A percentile compares a stretch with the other conserved stretches of the same genome.
phyloP scores from a whole-genome alignment of 2,888 invertebrate genomes.

The Epinotia ramella region DNA sequence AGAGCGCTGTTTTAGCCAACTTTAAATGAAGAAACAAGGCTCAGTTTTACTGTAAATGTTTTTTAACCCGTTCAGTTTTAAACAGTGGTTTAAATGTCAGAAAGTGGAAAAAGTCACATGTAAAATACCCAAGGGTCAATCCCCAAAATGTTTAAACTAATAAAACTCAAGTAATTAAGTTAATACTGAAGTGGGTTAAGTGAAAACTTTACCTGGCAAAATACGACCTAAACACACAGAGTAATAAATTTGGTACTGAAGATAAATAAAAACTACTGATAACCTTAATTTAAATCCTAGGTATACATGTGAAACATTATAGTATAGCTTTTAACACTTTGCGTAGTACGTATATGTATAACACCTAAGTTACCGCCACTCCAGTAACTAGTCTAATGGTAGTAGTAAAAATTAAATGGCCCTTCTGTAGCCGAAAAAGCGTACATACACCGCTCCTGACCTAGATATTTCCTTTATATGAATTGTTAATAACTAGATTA shows the following conservation, averaged over 20 bases:
- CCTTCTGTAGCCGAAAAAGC: background rate
- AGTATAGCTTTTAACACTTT: too few species aligned
- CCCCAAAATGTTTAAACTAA: too few species aligned
- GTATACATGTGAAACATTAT: background rate
- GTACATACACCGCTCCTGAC: background rate
- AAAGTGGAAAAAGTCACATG: too few species aligned
- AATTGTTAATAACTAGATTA: background rate
- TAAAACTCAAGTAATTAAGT: too few species aligned
- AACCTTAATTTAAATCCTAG: background rate
- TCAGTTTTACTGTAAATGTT: too few species aligned
- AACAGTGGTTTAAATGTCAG: too few species aligned
- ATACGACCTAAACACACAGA: constrained; percentile 21
- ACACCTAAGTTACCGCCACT: background rate
- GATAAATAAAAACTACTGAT: constrained; percentile 5
- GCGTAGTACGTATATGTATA: background rate
- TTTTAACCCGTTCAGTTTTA: too few species aligned
- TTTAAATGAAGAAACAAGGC: too few species aligned
- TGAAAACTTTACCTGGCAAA: background rate
- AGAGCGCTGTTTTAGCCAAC: too few species aligned
- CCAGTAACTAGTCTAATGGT: background rate
- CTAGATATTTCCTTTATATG: background rate
- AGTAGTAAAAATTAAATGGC: background rate
- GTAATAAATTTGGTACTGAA: background rate
- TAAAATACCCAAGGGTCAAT: too few species aligned
- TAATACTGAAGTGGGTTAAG: background rate